Evolutionary conservation across 2,888 invertebrate species (phyloP).

Genomic region (Lycaena phlaeas): DNA sequence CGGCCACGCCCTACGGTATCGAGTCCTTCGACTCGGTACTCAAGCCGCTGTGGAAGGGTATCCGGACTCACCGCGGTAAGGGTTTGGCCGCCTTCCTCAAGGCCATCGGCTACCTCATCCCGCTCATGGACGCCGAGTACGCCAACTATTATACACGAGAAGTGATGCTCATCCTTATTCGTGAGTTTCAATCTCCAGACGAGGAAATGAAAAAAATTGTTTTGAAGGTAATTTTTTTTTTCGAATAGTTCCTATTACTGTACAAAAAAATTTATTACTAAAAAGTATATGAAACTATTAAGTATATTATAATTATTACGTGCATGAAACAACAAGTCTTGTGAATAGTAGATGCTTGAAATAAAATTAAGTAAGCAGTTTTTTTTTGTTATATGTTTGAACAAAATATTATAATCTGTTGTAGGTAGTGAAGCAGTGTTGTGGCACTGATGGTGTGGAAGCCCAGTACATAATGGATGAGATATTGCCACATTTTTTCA

Average conservation of each 20-base stretch:
- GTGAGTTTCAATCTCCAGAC: constrained; percentile 99
- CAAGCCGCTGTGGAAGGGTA: constrained; percentile 99
- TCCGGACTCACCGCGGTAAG: constrained; percentile 90
- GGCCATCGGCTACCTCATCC: constrained; percentile 99
- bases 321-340: too few species aligned
- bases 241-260: too few species aligned
- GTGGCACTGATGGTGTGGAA: constrained; percentile 99
- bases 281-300: too few species aligned
- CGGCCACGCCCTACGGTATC: constrained; percentile 99
- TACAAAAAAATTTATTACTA: too few species aligned
- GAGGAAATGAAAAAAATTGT: constrained; percentile 99
- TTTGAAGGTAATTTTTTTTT: constrained; percentile 79
- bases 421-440: constrained; percentile 99
- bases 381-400: too few species aligned
- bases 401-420: constrained; percentile 6
- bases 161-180: constrained; percentile 97
- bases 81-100: constrained; percentile 99
- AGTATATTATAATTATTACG: too few species aligned
- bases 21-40: constrained; percentile 99
- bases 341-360: too few species aligned
- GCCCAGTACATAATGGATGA: constrained; percentile 99
- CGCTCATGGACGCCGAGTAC: constrained; percentile 99
- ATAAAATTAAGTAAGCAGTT: too few species aligned
- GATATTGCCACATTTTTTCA: constrained; percentile 98
- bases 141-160: constrained; percentile 99